Evolutionary conservation across 2,113 vertebrate genomes (phyloP), one percentile per base, ranked within the genome.

Genomic region (Indicator indicator): DNA sequence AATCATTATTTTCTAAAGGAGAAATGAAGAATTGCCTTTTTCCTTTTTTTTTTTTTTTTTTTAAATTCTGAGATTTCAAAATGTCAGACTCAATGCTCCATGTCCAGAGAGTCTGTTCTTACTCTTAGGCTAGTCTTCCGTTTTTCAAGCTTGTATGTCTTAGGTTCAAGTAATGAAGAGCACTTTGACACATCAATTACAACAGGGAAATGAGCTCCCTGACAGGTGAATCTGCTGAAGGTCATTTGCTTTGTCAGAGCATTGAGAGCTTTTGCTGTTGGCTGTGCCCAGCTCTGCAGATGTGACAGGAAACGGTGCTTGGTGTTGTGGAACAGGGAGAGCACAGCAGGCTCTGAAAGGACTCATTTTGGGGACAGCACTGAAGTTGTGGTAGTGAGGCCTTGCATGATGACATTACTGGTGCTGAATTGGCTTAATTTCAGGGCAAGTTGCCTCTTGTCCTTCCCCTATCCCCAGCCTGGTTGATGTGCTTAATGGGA

Each of bases 401-500:
- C 17, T 16, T 12, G n/a, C 69, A 54, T 75, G 50, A 24, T 58
- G 48, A 17, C 26, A 5, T 55, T 55, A 30, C 2, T 70, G 55
- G 76, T 95, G 97, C 96, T 96, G 95, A 97, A 94, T 96, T 95
- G 95, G 96, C 96, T 96, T 67, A 48, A 89, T 85, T 94, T 95
- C 88, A 96, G 96, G 93, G 85, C 78, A 94, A 20, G 84, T 95
- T 89, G 26, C 69, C 63, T 64, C 90, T 65, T 76, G 62, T 92
- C 88, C 88, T 89, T 96, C 70, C 85, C 58, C 71, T 40, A 38
- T 83, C 54, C 16, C n/a, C 79, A 95, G 50, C 89, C 85, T 0
- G 28, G 86, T 8, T 97, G 96, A 97, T 97, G 98, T 97, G 94
- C 96, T 95, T 98, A 97, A 98, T 97, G 97, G 97, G 96, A 97